Evolutionary conservation across 2,888 invertebrate species (phyloP).

Genomic region (Campoplex nolae): DNA sequence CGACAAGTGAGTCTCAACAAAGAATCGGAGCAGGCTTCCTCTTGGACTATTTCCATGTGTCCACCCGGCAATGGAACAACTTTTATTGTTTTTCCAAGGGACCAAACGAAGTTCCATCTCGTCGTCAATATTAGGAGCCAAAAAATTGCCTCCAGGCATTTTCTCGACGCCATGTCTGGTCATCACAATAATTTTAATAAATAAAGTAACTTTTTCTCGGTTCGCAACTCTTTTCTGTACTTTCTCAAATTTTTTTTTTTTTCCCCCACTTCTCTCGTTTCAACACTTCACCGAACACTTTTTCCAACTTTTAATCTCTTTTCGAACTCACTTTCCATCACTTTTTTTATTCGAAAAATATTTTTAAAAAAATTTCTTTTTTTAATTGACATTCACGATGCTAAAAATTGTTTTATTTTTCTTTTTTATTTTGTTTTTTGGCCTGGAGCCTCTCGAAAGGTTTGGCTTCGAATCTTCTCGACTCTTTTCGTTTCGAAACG

Average conservation of each 20-base stretch:
- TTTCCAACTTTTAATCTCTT: neutral
- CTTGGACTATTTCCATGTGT: constrained; percentile 81
- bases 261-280: neutral
- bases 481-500: constrained; percentile 33
- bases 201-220: constrained; percentile 6
- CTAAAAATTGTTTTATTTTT: neutral
- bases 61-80: constrained; percentile 69
- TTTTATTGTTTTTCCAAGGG: constrained; percentile 58
- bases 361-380: neutral
- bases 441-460: neutral
- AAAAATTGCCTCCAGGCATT: constrained; percentile 72
- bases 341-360: too few relatives aligned
- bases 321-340: neutral
- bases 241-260: neutral
- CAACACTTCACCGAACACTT: neutral
- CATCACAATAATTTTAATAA: constrained; percentile 75
- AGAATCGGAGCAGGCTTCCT: constrained; percentile 79
- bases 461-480: constrained; percentile 14
- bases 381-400: neutral
- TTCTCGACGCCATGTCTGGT: constrained; percentile 78
- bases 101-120: constrained; percentile 42
- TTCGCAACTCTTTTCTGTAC: neutral
- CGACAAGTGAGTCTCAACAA: constrained; percentile 79
- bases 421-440: neutral
- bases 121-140: constrained; percentile 66